Evolutionary conservation across 2,797 vertebrate species (phyloP), one percentile per base, ranked within the genome.

Genomic region (Hydrocynus forskahlii): DNA sequence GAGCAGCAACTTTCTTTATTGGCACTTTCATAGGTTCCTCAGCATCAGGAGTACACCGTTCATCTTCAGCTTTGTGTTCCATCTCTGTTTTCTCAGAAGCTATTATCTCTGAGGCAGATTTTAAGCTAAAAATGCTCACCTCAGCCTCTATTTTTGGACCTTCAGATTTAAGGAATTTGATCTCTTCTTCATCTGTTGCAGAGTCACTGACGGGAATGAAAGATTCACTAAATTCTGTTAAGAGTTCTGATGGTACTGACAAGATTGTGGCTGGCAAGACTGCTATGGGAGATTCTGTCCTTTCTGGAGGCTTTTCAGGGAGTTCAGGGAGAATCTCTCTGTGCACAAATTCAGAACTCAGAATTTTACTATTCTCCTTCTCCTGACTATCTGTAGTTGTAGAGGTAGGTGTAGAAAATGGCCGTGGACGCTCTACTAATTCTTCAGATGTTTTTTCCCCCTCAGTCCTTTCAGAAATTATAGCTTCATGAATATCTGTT

Each of bases 351-450:
- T 78, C 81, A 82, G 75, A 21, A 7, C 35, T 76, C 75, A 74
- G 12, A 7, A 43, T 87, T 52, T 81, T 63, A 81, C 90, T 85
- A 23, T 57, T 86, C 59, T 72, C 70, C 21, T 25, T 16, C 12
- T 52, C 23, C 48, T 70, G 45, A 52, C 10, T 25, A 25, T 23
- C 40, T 19, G 23, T 6, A 40, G 67, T 7, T 45, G 67, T 23
- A 71, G 48, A 35, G 23, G 17, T 13, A 29, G 45, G 48, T 12
- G 21, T 70, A 45, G 23, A 13, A 9, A 17, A 13, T 16, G 45
- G 7, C 13, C 14, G 45, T 50, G 21, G 21, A 70, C 1, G 48
- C 68, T 48, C 43, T 43, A 69, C 45, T 68, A 68, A 16, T 9
- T 68, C 29, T 54, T 72, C 35, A 16, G 76, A 16, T 63, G n/a